Evolutionary conservation across 2,888 invertebrate genomes (phyloP).

Genomic region (Dasypolia templi): DNA sequence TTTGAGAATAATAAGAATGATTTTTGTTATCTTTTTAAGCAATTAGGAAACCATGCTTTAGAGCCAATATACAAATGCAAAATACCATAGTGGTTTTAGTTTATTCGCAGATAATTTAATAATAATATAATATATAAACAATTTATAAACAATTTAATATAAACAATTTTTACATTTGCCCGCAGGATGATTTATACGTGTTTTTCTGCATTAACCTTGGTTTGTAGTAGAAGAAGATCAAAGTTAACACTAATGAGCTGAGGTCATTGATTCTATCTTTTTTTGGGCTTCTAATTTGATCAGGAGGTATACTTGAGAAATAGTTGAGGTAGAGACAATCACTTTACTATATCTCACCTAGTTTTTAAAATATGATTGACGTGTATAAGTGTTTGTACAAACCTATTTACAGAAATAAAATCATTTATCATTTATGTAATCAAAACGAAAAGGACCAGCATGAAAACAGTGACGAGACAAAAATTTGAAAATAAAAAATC

Average conservation of each 20-base stretch:
- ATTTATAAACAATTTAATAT: too few relatives aligned
- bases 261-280: slow-evolving; percentile 35
- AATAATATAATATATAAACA: too few relatives aligned
- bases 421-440: too few relatives aligned
- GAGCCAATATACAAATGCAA: neutral
- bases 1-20: neutral
- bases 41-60: neutral
- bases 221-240: slow-evolving; percentile 32
- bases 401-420: too few relatives aligned
- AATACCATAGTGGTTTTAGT: neutral
- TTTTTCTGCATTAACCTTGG: slow-evolving; percentile 35
- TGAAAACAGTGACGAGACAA: neutral
- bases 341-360: slow-evolving; percentile 1
- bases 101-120: slow-evolving; percentile 13
- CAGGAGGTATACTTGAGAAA: neutral
- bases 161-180: slow-evolving; percentile 22
- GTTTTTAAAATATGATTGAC: too few relatives aligned
- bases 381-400: too few relatives aligned
- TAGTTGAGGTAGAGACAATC: neutral
- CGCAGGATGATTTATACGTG: slow-evolving; percentile 1
- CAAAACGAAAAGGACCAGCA: neutral
- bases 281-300: slow-evolving; percentile 33
- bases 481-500: neutral
- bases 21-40: neutral
- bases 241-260: slow-evolving; percentile 32